Percentiles rank a stretch among this genome's conserved stretches.
Evolutionary conservation across 2,113 vertebrate genomes (phyloP).

Genomic region (Pterocles orientalis): DNA sequence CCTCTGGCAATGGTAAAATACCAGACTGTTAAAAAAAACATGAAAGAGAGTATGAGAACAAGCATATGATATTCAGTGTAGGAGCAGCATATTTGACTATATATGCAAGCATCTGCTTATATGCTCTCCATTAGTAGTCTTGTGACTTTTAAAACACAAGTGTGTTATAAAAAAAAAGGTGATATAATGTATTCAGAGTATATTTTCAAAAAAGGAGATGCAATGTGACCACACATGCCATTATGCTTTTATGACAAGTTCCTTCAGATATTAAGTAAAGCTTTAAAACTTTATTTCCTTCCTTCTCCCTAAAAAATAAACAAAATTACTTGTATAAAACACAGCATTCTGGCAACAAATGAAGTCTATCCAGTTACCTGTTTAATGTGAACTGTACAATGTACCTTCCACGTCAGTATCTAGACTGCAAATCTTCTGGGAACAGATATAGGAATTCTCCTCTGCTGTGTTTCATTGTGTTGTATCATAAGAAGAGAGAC

Average conservation of each 20-base stretch:
- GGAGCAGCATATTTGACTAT: neutral
- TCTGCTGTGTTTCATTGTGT: neutral
- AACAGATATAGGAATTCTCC: neutral
- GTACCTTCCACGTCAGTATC: neutral
- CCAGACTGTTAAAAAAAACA: neutral
- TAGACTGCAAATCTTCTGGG: neutral
- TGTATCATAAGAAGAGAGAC: neutral
- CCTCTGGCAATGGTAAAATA: neutral
- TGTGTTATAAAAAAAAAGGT: neutral
- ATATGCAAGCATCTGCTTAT: neutral
- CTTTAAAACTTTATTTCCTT: neutral
- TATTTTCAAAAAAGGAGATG: neutral
- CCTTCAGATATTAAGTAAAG: neutral
- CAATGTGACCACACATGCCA: neutral
- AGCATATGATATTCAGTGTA: neutral
- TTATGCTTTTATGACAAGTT: neutral
- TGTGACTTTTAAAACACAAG: neutral
- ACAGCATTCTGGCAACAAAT: neutral
- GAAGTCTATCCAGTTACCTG: neutral
- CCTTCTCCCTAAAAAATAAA: neutral
- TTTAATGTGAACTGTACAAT: neutral
- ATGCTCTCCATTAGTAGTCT: neutral
- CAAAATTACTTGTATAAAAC: neutral
- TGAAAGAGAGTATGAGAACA: neutral
- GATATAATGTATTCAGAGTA: neutral